Evolutionary conservation across 2,888 invertebrate species (phyloP), one percentile per base, ranked within the genome.

Genomic region (Bellardia bayeri): DNA sequence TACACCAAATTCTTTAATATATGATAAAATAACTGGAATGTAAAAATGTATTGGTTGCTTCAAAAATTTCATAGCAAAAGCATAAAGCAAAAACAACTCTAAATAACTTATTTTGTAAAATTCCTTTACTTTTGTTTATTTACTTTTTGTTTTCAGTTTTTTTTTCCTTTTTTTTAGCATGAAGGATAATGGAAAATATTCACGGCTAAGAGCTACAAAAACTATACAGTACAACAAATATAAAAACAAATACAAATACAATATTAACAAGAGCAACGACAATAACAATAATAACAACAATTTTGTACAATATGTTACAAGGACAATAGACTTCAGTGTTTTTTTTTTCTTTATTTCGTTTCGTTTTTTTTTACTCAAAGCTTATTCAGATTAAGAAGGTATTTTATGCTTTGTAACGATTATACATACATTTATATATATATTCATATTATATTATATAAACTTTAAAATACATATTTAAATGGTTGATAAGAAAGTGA

Each of bases 111-210:
- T 51, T 51, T 61, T 33, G 13, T 33, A 51, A n/a, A 23, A 42
- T 49, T 51, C 49, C 33, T n/a, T 68, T 49, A 30, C 13, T 23
- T 42, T 56, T 14, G 3, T 72, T 58, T 42, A 3, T 23, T 74
- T 45, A 33, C 13, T 49, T 58, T 13, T 13, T 58, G 16, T 71
- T 42, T 40, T 0, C n/a, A 2, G 37, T 37, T 37, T 37, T 8
- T 30, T 8, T 30, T 30, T 30, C 1, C 1, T 13, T 9, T 45
- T n/a, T 33, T 58, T 58, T 9, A 0, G 7, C 33, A 30, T 16
- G 45, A 79, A 79, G 58, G 30, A 45, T 79, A 58, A 42, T 30
- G 45, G 68, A n/a, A 79, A 69, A 69, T 69, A 69, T 79, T 68
- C 56, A 79, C 61, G 66, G 56, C 42, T 68, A 68, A 68, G 45